Evolutionary conservation across 2,113 vertebrate genomes (phyloP).

Genomic region (Psophia crepitans): DNA sequence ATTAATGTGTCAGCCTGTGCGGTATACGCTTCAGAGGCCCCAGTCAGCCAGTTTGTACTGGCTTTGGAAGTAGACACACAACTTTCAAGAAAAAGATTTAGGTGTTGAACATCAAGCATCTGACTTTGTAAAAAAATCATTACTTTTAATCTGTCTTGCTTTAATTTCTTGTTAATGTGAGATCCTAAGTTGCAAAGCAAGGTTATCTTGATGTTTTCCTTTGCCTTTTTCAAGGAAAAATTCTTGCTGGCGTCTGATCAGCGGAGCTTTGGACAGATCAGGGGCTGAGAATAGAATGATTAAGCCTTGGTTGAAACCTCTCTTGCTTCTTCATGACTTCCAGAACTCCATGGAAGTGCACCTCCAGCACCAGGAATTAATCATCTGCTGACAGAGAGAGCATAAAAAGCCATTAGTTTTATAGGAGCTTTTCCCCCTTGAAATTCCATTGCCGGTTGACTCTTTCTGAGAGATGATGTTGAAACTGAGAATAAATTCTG

Average conservation of each 20-base stretch:
- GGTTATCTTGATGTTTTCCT: background rate
- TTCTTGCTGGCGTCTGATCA: constrained; percentile 6
- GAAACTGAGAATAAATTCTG: constrained; percentile 47
- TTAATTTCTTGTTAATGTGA: background rate
- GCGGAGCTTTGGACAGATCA: background rate
- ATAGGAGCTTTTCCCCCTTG: background rate
- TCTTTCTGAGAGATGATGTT: constrained; percentile 43
- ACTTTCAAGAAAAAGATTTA: background rate
- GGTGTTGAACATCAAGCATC: background rate
- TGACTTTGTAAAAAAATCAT: background rate
- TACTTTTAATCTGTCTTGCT: background rate
- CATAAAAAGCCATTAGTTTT: constrained; percentile 25
- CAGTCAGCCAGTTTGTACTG: background rate
- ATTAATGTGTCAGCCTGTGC: background rate
- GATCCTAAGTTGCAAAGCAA: background rate
- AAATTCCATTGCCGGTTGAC: constrained; percentile 37
- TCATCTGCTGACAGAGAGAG: constrained; percentile 33
- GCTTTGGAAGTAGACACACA: background rate
- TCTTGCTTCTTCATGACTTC: constrained; percentile 40
- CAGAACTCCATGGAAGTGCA: background rate
- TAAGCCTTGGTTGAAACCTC: background rate
- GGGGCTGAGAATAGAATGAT: constrained; percentile 15
- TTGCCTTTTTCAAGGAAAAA: constrained; percentile 18
- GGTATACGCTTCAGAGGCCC: background rate
- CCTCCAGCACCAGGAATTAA: constrained; percentile 51